These are phyloP conservation scores for Cybosia mesomella DNA, from an alignment of 2,888 invertebrate species.

Conservation along the genomic window DNA sequence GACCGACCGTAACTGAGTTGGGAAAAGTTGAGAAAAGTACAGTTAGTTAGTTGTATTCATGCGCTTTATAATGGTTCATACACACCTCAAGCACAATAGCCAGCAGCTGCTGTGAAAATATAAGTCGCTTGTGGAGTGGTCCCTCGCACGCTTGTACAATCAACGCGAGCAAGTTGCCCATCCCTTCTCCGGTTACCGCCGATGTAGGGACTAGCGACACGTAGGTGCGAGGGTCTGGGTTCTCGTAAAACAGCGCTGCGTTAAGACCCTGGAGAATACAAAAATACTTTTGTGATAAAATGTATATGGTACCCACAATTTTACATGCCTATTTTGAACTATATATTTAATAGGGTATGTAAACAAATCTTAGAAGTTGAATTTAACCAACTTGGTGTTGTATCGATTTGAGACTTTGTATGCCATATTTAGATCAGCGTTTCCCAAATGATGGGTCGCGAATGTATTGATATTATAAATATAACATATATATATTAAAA, in stretches of 20 bases:
- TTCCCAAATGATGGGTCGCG: too few species aligned
- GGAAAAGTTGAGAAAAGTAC: too few species aligned
- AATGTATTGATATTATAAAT: too few species aligned
- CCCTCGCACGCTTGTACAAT: constrained; percentile 97
- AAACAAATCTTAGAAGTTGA: too few species aligned
- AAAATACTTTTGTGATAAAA: neutral
- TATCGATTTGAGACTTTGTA: too few species aligned
- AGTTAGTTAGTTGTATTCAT: too few species aligned
- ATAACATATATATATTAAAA: too few species aligned
- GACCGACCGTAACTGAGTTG: too few species aligned
- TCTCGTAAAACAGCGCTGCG: constrained; percentile 97
- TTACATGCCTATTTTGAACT: too few species aligned
- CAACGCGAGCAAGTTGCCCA: constrained; percentile 98
- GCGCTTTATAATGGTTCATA: neutral
- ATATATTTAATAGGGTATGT: too few species aligned
- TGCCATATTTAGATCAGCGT: too few species aligned
- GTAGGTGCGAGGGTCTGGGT: constrained; percentile 97
- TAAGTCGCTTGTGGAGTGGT: constrained; percentile 94
- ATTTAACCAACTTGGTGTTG: too few species aligned
- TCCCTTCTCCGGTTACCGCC: constrained; percentile 98
- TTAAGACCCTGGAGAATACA: constrained; percentile 92
- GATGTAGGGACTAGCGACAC: constrained; percentile 99
- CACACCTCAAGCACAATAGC: constrained; percentile 91
- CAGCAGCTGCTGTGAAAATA: constrained; percentile 97
- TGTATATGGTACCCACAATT: neutral